A percentile compares a stretch with the other conserved stretches of the same genome.
Conservation (phyloP, 2,113 vertebrate species). For the Syngnathus typhle region DNA sequence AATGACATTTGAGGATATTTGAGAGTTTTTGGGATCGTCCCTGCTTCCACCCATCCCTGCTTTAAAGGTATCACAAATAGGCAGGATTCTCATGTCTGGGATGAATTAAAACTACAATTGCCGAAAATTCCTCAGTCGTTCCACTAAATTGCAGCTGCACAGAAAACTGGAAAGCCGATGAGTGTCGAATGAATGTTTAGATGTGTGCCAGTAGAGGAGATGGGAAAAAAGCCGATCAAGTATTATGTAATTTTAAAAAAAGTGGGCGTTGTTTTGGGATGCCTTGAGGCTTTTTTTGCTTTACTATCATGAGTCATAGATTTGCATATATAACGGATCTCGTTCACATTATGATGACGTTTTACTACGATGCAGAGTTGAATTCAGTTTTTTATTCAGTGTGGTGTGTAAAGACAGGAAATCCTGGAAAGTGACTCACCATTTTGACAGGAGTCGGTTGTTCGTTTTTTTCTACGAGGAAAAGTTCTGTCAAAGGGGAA, state of each 20-base stretch:
- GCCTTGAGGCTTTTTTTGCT: constrained; percentile 8
- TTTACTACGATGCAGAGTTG: not conserved
- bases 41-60: not conserved
- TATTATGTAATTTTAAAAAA: constrained; percentile 26
- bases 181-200: not conserved
- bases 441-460: constrained; percentile 34
- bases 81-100: not conserved
- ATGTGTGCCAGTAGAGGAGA: not conserved
- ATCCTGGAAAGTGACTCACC: constrained; percentile 46
- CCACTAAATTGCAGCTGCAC: not conserved
- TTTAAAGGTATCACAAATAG: not conserved
- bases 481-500: constrained; percentile 25
- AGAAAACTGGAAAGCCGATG: not conserved
- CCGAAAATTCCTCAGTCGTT: not conserved
- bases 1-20: not conserved
- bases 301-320: constrained; percentile 27
- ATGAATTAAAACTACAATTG: not conserved
- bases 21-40: not conserved
- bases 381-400: not conserved
- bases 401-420: not conserved
- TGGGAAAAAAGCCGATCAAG: too few relatives aligned
- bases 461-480: not conserved
- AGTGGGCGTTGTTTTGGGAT: constrained; percentile 45
- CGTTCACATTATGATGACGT: not conserved
- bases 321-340: constrained; percentile 57